Evolutionary conservation across 2,888 invertebrate genomes (phyloP), one percentile per base, ranked within the genome.

Genomic region (Glaucopsyche alexis): DNA sequence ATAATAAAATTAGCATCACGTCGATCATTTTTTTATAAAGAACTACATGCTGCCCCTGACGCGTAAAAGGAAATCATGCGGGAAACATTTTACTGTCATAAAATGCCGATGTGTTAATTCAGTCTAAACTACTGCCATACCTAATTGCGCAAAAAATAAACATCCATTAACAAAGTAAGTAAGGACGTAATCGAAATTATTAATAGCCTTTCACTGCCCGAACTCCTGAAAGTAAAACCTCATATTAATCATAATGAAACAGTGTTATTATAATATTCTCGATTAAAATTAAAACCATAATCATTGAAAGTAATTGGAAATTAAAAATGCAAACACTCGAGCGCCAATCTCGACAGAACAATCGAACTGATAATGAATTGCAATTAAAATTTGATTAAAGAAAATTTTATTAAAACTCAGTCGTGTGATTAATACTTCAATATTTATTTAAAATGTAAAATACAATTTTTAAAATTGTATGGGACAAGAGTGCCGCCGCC

Each of bases 261-360:
- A 29, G 29, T 38, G 60, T 60, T 60, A 60, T 60, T 60, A 60
- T 2, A 29, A 29, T 60, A 38, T 60, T 60, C 60, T 29, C 60
- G 60, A 60, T 60, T 38, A 60, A 38, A 60, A 60, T 60, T 60
- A 60, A 29, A 60, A 60, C 55, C 55, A 5, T 7, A 29, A 60
- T 60, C 60, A 60, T 60, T 29, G 29, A 60, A 60, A 60, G 29
- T 60, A 60, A 60, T 60, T 60, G 60, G 60, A 60, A 60, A 60
- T 60, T 38, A 60, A 60, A 60, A 60, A 38, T 60, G 60, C 60
- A 60, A 60, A 60, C 60, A 60, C 29, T 60, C 29, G 60, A 60
- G 60, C 60, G 60, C 38, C 60, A 29, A 38, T 14, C 60, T 38
- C 29, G 29, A 29, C 60, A 9, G 60, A 60, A 60, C 60, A 60